phyloP scores from a whole-genome alignment of 1,140 invertebrate species.

The Oryzaephilus surinamensis region DNA sequence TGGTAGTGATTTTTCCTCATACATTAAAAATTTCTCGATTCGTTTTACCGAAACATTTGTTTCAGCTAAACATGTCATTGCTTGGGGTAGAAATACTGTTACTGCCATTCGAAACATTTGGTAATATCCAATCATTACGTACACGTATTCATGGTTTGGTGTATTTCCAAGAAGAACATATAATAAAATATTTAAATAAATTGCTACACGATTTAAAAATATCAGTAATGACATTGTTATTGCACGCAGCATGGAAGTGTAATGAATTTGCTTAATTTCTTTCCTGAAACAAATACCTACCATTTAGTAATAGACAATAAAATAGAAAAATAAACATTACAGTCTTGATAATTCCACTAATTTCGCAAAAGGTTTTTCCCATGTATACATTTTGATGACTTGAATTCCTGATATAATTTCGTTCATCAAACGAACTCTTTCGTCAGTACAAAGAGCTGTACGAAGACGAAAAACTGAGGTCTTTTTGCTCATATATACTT shows the following conservation, averaged over 20 bases:
- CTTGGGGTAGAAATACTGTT: constrained; percentile 57
- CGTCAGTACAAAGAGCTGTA: constrained; percentile 63
- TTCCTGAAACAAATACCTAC: constrained; percentile 34
- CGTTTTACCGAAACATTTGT: constrained; percentile 51
- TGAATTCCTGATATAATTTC: constrained; percentile 82
- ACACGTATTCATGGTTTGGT: constrained; percentile 63
- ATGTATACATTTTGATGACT: constrained; percentile 84
- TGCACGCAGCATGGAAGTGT: constrained; percentile 56
- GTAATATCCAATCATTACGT: constrained; percentile 55
- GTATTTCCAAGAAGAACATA: constrained; percentile 55
- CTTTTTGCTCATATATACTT: constrained; percentile 57
- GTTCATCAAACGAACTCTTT: constrained; percentile 74
- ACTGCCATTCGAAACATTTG: constrained; percentile 56
- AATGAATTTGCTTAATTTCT: constrained; percentile 54
- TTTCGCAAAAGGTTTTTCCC: constrained; percentile 66
- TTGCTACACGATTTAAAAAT: constrained; percentile 59
- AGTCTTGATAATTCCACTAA: constrained; percentile 47
- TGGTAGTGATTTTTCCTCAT: constrained; percentile 58
- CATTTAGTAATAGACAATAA: neutral
- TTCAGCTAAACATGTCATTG: constrained; percentile 44
- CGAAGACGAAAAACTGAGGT: constrained; percentile 51
- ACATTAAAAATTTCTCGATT: constrained; percentile 52
- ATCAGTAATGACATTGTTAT: constrained; percentile 57
- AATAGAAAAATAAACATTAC: constrained; percentile 25
- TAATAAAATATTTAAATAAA: constrained; percentile 61